Evolutionary conservation across 2,113 vertebrate genomes (phyloP), one percentile per base, ranked within the genome.

Genomic region (Amblyopsis rosae): DNA sequence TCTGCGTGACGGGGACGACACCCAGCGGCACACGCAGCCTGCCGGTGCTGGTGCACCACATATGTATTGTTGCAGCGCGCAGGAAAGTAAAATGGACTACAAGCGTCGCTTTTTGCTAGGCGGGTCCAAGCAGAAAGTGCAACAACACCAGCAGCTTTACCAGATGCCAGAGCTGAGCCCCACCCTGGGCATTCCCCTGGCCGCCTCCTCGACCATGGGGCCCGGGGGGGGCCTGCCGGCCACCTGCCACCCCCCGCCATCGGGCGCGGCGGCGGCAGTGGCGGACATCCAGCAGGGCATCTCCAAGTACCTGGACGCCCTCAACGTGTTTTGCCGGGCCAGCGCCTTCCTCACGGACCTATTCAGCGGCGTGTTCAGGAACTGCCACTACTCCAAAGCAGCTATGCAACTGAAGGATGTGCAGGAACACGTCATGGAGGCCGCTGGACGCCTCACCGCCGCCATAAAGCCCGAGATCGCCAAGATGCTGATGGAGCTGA

Each of bases 121-220:
- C 98, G 98, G 98, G 97, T 99, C 98, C 96, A 99, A 98, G 96
- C 98, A 99, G 92, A 99, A 99, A 91, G 96, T 95, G 89, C 97
- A 99, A 90, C 98, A 98, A 94, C 96, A 98, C 94, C 96, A 97
- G 95, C 94, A 94, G 90, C 92, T 92, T 86, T 98, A 96, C 89
- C 94, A 96, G 55, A 92, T 99, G 94, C 96, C 98, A 17, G 98
- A 99, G 87, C 92, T 98, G 84, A 95, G 96, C 92, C 93, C 96
- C 89, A 93, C 96, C 86, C 90, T 98, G 91, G 96, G 94, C 69
- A 94, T 96, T 69, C 95, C 96, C 6, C 87, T 98, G 87, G 93
- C 93, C 35, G 70, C 94, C 60, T 85, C 96, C 10, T 85, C 96
- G 67, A 89, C 94, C 76, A 90, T 95, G 70, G 89, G 93, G 56